These are phyloP conservation scores for Atlantisia rogersi DNA, from an alignment of 2,113 vertebrate species.

Conservation along the genomic window DNA sequence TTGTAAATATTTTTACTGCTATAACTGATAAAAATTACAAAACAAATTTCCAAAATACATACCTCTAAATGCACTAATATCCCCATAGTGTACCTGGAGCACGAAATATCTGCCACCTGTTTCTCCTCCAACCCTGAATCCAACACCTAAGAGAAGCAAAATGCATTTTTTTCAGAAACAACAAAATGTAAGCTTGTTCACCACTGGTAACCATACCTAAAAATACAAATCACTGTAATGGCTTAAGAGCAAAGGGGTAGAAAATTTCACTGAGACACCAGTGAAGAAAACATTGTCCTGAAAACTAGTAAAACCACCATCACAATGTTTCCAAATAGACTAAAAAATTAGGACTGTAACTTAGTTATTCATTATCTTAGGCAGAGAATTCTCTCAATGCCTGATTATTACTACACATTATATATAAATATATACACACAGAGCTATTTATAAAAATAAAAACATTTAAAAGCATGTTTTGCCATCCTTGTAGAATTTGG, in stretches of 20 bases:
- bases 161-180: slow-evolving; percentile 21
- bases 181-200: background rate
- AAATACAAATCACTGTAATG: background rate
- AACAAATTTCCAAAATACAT: slow-evolving; percentile 29
- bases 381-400: background rate
- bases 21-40: background rate
- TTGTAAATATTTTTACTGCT: background rate
- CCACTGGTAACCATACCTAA: background rate
- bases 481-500: background rate
- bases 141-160: slow-evolving; percentile 80
- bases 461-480: background rate
- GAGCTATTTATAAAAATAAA: background rate
- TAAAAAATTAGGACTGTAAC: background rate
- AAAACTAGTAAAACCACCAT: background rate
- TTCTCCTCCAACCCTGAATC: slow-evolving; percentile 92
- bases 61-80: slow-evolving; percentile 89
- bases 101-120: slow-evolving; percentile 89
- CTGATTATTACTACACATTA: background rate
- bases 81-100: slow-evolving; percentile 96
- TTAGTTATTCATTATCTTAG: background rate
- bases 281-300: background rate
- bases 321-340: background rate
- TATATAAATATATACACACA: background rate
- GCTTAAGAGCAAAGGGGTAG: background rate
- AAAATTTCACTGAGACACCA: background rate